Conservation (phyloP, 2,797 vertebrate species). For the Platyrinchus mystaceus region DNA sequence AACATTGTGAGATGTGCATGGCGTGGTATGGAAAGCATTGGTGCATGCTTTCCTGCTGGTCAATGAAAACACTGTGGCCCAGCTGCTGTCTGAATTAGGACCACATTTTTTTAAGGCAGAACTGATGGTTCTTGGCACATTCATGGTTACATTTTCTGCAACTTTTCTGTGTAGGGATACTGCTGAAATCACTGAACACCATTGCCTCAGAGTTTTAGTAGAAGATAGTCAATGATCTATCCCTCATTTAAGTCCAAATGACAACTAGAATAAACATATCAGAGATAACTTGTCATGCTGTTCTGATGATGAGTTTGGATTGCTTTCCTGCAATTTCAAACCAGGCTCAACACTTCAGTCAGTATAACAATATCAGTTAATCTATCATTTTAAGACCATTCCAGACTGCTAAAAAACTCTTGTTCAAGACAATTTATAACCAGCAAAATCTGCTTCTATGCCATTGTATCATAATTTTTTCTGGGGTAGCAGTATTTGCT, state of each 20-base stretch:
- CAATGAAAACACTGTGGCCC: neutral
- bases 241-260: neutral
- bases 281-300: neutral
- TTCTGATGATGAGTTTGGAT: neutral
- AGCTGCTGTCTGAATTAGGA: neutral
- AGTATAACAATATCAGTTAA: neutral
- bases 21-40: accelerated
- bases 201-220: neutral
- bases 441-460: neutral
- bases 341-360: neutral
- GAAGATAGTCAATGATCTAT: neutral
- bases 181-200: neutral
- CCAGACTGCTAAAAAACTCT: neutral
- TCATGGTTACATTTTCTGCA: neutral
- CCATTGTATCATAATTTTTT: neutral
- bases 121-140: neutral
- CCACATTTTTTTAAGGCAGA: neutral
- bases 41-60: neutral
- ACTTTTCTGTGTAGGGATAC: neutral
- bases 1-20: accelerated
- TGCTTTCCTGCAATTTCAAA: neutral
- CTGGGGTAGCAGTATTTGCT: neutral
- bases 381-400: neutral
- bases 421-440: neutral
- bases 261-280: constrained; percentile 9